Conservation (phyloP, 2,113 vertebrate species). For the Atlantisia rogersi region DNA sequence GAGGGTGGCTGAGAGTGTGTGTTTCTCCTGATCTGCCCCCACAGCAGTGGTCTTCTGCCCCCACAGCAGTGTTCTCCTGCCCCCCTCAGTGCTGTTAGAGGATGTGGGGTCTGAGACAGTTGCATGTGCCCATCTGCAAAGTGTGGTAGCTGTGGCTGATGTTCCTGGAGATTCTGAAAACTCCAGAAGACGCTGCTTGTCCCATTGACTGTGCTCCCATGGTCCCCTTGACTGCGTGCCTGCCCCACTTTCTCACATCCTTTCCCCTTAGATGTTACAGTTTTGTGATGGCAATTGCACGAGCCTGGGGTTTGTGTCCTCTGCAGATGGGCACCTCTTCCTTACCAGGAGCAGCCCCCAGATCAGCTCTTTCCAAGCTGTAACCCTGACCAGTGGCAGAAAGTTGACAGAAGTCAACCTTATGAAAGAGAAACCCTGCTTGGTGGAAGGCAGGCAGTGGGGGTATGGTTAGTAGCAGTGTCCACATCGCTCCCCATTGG, state of each 20-base stretch:
- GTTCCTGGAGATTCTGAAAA: neutral
- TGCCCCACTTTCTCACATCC: neutral
- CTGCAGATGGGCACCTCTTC: neutral
- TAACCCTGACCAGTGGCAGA: neutral
- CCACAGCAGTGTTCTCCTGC: too few relatives aligned
- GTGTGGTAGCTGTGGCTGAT: neutral
- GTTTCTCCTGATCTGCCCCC: neutral
- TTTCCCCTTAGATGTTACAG: neutral
- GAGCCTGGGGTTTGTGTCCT: neutral
- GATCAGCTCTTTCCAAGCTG: neutral
- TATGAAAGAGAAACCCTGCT: neutral
- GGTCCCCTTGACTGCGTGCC: neutral
- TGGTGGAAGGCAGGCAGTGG: neutral
- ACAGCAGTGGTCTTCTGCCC: neutral
- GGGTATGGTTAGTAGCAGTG: neutral
- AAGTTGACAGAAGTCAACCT: neutral
- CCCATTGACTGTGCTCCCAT: neutral
- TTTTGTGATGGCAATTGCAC: neutral
- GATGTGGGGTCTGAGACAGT: neutral
- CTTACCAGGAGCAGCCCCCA: neutral
- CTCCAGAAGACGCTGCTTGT: neutral
- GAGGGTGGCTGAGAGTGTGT: neutral
- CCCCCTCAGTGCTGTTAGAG: rapidly evolving
- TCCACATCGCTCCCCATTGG: neutral
- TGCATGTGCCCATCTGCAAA: rapidly evolving